Evolutionary conservation across 2,888 invertebrate species (phyloP), one percentile per base, ranked within the genome.

Genomic region (Dioctria rufipes): DNA sequence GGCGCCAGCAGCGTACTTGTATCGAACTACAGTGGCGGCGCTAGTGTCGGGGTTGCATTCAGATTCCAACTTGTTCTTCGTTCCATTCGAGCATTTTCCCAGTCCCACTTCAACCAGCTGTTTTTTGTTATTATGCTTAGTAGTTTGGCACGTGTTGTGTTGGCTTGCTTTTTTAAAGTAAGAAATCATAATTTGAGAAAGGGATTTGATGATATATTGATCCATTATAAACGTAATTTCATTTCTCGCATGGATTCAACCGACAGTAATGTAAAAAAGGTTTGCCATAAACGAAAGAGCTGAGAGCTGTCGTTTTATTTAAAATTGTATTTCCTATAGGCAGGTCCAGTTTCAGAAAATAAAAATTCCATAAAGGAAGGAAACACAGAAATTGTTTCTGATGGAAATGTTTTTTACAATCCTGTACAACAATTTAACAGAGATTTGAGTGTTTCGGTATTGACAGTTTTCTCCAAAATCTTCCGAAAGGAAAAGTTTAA

Each of bases 361-460:
- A 66, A 25, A n/a, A 90, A 89, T 84, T 87, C 88, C 65, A 92
- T 94, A 82, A 91, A 89, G 77, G 98, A 98, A 90, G 96, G 97
- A 0, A 91, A 93, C 85, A 96, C 97, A 0, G 92, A 93, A 86
- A 94, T 97, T 82, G 89, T 92, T 78, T 91, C 95, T 2, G 90
- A 91, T 65, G 93, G 94, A 54, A 94, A 94, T 86, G 98, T 99
- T 0, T 99, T 99, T 89, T 99, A 99, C 87, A 99, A 99, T 90
- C 96, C 98, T 0, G 99, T 99, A 1, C 98, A 98, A 89, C 98
- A 99, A 88, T 99, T 99, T 86, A 99, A 99, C 88, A 92, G 99
- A 83, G 99, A 99, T 90, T 90, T 99, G 73, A 95, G 96, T 86
- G 92, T 95, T 84, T 92, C 93, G 4, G 95, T 94, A 0, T 87